Base-by-base conservation (phyloP, 2,888 invertebrate genomes). In the Cyclophora albipunctata region DNA sequence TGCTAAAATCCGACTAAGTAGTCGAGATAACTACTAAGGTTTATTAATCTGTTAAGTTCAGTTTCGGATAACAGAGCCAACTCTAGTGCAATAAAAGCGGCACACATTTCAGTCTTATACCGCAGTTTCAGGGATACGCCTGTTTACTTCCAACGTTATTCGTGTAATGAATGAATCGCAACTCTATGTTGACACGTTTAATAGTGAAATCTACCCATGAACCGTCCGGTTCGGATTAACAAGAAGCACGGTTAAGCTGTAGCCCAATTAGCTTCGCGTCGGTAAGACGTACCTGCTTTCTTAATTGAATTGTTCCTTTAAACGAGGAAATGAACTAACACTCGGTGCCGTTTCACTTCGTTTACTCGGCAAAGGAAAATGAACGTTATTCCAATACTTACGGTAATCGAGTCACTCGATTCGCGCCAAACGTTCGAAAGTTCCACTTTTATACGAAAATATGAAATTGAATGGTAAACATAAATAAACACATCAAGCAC, bases 141-240 rank as follows among this genome's bases (percentile, higher is more conserved):
- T 54, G 58, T 59, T 55, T 56, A 48, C 55, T 50, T 47, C 51
- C 54, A 54, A 55, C 54, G 56, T 50, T 57, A 56, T 58, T 59
- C 58, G 55, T 53, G 48, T 67, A 64, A 65, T 64, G 64, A 70
- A 67, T 65, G 65, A 64, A 66, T 64, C 60, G 63, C 59, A 52
- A 50, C 50, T 47, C 50, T 52, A 46, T 60, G 59, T 54, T 54
- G 55, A 55, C 57, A 57, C 53, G 44, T 51, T 55, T 52, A 54
- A 51, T 54, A 46, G 50, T 48, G 45, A 44, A 47, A 47, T 47
- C 47, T 47, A 52, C 44, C 41, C 48, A 50, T 52, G 52, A 55
- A 48, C 44, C 34, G 46, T 44, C 51, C 49, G 40, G 51, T 46
- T 47, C 47, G 50, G 55, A 49, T 58, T 52, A 55, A 48, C 48